Evolutionary conservation across 2,888 invertebrate species (phyloP).

Genomic region (Spodoptera littoralis): DNA sequence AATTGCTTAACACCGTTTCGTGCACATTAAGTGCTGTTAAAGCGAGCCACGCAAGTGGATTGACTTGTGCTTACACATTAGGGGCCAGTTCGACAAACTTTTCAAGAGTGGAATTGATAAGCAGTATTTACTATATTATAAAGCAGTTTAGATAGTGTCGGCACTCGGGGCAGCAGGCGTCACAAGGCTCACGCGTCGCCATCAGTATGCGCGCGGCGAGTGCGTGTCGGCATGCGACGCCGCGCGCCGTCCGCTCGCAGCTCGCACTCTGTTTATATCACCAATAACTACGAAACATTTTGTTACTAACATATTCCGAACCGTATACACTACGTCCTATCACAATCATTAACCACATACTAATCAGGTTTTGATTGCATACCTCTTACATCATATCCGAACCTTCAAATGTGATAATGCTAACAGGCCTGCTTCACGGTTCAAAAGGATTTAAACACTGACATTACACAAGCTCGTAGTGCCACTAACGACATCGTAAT

Average conservation of each 20-base stretch:
- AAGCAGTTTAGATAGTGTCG: conserved; percentile 53
- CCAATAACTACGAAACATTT: conserved; percentile 58
- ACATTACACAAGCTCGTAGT: conserved; percentile 55
- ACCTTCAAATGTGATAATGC: conserved; percentile 16
- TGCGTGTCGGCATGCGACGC: conserved; percentile 84
- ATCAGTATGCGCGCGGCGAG: conserved; percentile 81
- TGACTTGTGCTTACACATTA: conserved; percentile 5
- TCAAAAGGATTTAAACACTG: conserved; percentile 54
- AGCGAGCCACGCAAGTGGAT: conserved; percentile 14
- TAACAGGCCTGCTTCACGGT: conserved; percentile 18
- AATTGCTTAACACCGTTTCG: not conserved
- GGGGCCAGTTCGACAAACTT: conserved; percentile 18
- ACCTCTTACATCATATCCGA: not conserved
- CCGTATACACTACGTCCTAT: conserved; percentile 5
- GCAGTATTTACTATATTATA: conserved; percentile 57
- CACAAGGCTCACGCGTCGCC: conserved; percentile 61
- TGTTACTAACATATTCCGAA: conserved; percentile 37
- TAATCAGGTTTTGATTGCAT: conserved; percentile 1
- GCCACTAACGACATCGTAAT: conserved; percentile 61
- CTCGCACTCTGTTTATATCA: conserved; percentile 64
- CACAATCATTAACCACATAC: not conserved
- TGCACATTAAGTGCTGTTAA: not conserved
- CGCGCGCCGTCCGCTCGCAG: conserved; percentile 84
- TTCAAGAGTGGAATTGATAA: conserved; percentile 49
- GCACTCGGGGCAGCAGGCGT: conserved; percentile 52